Base-by-base conservation (phyloP, 1,140 invertebrate species). In the Drosophila mojavensis region DNA sequence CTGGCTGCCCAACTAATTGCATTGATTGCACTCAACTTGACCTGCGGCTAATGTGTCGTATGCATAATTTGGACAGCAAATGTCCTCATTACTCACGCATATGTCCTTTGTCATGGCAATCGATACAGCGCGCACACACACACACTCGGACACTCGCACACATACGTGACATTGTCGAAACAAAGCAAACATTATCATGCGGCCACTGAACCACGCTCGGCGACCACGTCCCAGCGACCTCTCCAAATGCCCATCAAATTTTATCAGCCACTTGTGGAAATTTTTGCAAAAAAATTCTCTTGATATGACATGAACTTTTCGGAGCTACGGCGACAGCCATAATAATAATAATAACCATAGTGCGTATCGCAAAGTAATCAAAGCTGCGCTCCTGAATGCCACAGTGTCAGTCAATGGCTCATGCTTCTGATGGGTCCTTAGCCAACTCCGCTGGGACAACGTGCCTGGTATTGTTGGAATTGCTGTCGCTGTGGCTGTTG, bases 241-340 rank as follows among this genome's bases (percentile, higher is more conserved):
- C 53, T 61, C 62, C 78, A 81, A 59, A 72, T 54, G 77, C 77
- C 61, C 84, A 84, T 89, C 84, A 73, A 84, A 80, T 90, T 89
- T 89, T 81, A 89, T 89, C 84, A 89, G 82, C 70, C 84, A 89
- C 84, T 89, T 89, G 84, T 84, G 84, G 85, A 71, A 79, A 77
- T 75, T 84, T 73, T 74, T 66, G 53, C n/a, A 84, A 88, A 80
- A 75, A 84, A 84, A 81, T 74, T 61, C 70, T 43, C 50, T 65
- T 65, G 66, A 59, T 69, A 61, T 79, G 71, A 71, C 73, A 70
- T 53, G 70, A 81, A 80, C 71, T 75, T 75, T 73, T 56, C 1
- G 63, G 33, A 33, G 33, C 33, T 33, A 33, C 33, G 7, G 50
- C 36, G 48, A 55, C 60, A 59, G 59, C 51, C 69, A 86, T 82